Evolutionary conservation across 2,888 invertebrate genomes (phyloP), one percentile per base, ranked within the genome.

Genomic region (Thelaira solivaga): DNA sequence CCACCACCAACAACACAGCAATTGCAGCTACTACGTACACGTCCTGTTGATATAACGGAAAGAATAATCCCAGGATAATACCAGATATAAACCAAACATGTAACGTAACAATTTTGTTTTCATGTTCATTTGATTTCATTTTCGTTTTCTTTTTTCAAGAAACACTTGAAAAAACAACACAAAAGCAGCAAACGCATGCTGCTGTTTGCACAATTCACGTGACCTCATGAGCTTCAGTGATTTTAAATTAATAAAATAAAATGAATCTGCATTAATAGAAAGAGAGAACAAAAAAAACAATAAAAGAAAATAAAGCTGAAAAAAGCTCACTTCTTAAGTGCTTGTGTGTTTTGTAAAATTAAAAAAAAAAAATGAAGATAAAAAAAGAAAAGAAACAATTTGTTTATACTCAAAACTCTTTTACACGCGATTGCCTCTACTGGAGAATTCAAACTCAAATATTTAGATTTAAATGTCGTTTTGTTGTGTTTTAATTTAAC

Each of bases 11-110:
- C 26, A 39, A 4, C 10, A 36, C 36, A 39, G 7, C 53, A 61
- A 16, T 34, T 26, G 51, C 68, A 73, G 68, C 49, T 53, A 78
- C 65, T 53, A 71, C 26, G 6, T 26, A 26, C 36, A 39, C 36
- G 51, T 65, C 59, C 62, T 78, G 78, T 75, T 78, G 65, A 78
- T 80, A 78, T 72, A 80, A 80, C 78, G 75, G 80, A 80, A 80
- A 80, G 81, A 75, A 82, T 82, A 82, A 82, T 82, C 82, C 80
- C 82, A 71, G 74, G 82, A 82, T 82, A 82, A 82, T 82, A 80
- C 74, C 78, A 69, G 51, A 78, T 78, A 65, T 71, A 78, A 75
- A 75, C 31, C 47, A 71, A 78, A 78, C 68, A 75, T 68, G 61
- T 45, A 65, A 65, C 41, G 69, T 65, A 49, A 75, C 61, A 45